Base-by-base conservation (phyloP, 2,797 vertebrate genomes). In the Pitangus sulphuratus region DNA sequence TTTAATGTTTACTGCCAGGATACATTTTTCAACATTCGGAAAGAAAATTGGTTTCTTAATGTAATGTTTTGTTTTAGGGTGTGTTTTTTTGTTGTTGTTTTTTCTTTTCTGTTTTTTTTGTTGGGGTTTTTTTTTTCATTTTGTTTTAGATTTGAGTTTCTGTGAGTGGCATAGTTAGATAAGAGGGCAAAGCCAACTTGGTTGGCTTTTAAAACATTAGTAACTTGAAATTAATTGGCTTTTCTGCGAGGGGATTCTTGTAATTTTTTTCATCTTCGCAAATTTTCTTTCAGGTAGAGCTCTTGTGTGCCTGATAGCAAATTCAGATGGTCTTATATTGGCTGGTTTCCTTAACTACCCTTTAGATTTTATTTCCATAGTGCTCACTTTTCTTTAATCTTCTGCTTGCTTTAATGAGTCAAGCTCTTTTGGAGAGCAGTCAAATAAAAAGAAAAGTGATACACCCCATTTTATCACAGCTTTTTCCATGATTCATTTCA, bases 351-450 rank as follows among this genome's bases (percentile, higher is more conserved):
- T 47, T 78, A 68, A 85, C 65, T 89, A 20, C 69, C 28, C 4
- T 82, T 75, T 33, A 58, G 57, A 84, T 93, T 94, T 81, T 61
- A 69, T 94, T 95, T 95, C 84, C 54, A 66, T 91, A 65, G 35
- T 65, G 42, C 35, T 94, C 17, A 58, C 12, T 94, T 84, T 85
- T 65, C 72, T 87, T 83, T 75, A 81, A 78, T 81, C 60, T 64
- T 15, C 13, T 75, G 31, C 87, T 92, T 87, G 20, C 92, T 94
- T 94, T 93, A 57, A 91, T 91, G 82, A 85, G 22, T 75, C 22
- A 64, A 72, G 69, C 65, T 84, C n/a, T 94, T 86, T 84, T 93
- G 95, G 79, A 92, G 15, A 66, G 42, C 35, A 56, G 47, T 87
- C 79, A 81, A 81, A 75, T 69, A 76, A 72, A 94, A 89, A 94